Base-by-base conservation (phyloP, 2,888 invertebrate species). In the Monopis laevigella region DNA sequence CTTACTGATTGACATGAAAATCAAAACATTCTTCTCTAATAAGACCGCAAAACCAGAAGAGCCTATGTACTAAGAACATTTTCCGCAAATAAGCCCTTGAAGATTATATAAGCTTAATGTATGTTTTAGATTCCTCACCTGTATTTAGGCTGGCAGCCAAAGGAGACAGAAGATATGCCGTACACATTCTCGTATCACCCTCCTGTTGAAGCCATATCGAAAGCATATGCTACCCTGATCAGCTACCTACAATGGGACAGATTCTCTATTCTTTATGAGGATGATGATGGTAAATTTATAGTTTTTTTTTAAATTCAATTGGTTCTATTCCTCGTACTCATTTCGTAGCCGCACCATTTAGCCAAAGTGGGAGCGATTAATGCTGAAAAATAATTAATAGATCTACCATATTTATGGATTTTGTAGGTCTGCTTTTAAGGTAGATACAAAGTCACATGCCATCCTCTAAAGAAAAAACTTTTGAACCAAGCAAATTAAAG, bases 241-340 rank as follows among this genome's bases (percentile, higher is more conserved):
- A 80, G 84, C 43, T 84, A 85, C 41, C 85, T 88, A 73, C 81
- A 82, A 40, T 94, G 93, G 93, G 85, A 85, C 44, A 84, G 84
- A 48, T 93, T 89, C 58, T 88, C 90, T 3, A 84, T 92, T 39
- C 73, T 94, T 29, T 94, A 93, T 55, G 91, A 95, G 59, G 83
- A 85, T 41, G 85, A 90, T 47, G 87, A 88, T 44, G 89, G 92
- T 61, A 55, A 65, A 71, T 58, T 19, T 13, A 11, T 4, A 6
- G 19, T 40, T 10, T 40, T 13, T 12, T 30, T 2, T 40, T 21
- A 21, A 21, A 21, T 21, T 21, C n/a, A n/a, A n/a, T n/a, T n/a
- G n/a, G n/a, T n/a, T n/a, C n/a, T n/a, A n/a, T n/a, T n/a, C n/a
- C n/a, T n/a, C n/a, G n/a, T n/a, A n/a, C n/a, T n/a, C n/a, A n/a